phyloP scores from a whole-genome alignment of 2,888 invertebrate genomes.

The Pristionchus maxplancki region DNA sequence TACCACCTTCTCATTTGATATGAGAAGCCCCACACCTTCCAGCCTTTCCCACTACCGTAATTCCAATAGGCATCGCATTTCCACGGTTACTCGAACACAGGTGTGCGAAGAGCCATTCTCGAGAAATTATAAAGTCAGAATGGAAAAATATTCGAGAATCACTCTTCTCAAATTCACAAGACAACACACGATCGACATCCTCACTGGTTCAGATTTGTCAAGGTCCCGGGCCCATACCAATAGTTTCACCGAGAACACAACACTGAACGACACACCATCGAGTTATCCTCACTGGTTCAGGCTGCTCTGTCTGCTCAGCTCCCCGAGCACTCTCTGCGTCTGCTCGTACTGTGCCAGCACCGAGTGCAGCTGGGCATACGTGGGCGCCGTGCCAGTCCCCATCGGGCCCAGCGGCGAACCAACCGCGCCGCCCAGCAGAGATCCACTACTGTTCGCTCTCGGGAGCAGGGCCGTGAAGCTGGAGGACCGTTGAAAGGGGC shows the following conservation, averaged over 20 bases:
- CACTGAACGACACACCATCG: constrained; percentile 32
- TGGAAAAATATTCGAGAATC: background rate
- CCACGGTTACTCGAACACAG: background rate
- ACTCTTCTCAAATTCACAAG: background rate
- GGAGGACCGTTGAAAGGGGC: background rate
- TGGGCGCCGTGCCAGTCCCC: background rate
- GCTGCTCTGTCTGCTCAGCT: constrained; percentile 40
- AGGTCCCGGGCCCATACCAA: too few species aligned
- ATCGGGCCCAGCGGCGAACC: background rate
- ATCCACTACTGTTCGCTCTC: background rate
- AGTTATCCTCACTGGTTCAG: constrained; percentile 31
- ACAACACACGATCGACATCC: background rate
- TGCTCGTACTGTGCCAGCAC: constrained; percentile 38
- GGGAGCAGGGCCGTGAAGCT: constrained; percentile 37
- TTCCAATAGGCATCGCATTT: background rate
- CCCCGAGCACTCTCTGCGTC: constrained; percentile 39
- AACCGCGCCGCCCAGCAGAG: background rate
- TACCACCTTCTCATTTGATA: background rate
- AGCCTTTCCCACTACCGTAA: constrained; percentile 33
- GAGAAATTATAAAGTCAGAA: background rate
- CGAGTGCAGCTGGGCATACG: constrained; percentile 36
- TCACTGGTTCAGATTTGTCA: constrained; percentile 49
- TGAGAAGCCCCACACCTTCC: background rate
- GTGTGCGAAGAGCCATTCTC: background rate
- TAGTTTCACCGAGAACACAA: background rate